Evolutionary conservation across 2,888 invertebrate species (phyloP), one percentile per base, ranked within the genome.

Genomic region (Drosophila fungiperda): DNA sequence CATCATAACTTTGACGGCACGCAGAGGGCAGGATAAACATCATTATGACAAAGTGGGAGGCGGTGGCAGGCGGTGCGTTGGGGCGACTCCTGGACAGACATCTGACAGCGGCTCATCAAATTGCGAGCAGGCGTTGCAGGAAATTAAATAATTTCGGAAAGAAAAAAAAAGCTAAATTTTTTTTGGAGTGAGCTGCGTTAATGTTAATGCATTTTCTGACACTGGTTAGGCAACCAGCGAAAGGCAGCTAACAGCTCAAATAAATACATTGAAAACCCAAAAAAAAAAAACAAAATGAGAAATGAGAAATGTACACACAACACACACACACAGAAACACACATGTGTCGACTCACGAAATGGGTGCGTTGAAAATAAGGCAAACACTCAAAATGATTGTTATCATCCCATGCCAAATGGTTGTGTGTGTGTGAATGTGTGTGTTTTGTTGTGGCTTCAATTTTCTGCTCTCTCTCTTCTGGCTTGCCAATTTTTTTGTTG

Each of bases 371-470:
- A 70, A 82, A 80, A 70, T 68, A 67, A 80, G 65, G 73, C 81
- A 83, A 87, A 89, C 88, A 82, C 90, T 85, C 75, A 84, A 85
- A 89, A 86, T 89, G 90, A 89, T 87, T 89, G 88, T 85, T 87
- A 85, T 80, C 83, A 72, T 73, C 64, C 50, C 54, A 58, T 26
- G 58, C 49, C 40, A 70, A 81, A 69, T 78, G 76, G 65, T 59
- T 60, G 78, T 68, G 68, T 32, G 73, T 49, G 62, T 32, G 23
- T 38, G 38, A 64, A 68, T 53, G 70, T 65, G 52, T 40, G 67
- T 59, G 57, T 17, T 48, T 32, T 58, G 48, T 35, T 36, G 52
- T 42, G 61, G 49, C 55, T 65, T 52, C n/a, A 62, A 50, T 50
- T 57, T 60, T 66, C 33, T 8, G 4, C 23, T 54, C 64, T 36